Evolutionary conservation across 2,888 invertebrate species (phyloP).

Genomic region (Volucella bombylans): DNA sequence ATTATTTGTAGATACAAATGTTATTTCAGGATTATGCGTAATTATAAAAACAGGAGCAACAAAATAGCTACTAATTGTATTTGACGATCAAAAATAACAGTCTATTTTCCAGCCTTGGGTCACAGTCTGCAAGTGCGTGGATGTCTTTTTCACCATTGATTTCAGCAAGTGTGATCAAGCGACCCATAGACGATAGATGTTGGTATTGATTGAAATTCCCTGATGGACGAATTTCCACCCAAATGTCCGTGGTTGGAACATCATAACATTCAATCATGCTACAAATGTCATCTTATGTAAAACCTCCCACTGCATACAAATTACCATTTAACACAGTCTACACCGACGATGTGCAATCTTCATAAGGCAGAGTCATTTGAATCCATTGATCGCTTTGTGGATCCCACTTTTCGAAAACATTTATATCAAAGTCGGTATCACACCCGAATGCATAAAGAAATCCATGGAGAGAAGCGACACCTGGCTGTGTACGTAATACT

Average conservation of each 20-base stretch:
- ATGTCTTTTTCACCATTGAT: background rate
- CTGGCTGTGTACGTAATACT: background rate
- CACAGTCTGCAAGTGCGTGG: constrained; percentile 26
- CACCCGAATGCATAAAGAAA: constrained; percentile 17
- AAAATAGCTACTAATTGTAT: background rate
- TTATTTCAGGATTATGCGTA: too few species aligned
- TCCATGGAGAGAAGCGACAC: constrained; percentile 20
- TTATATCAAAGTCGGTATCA: constrained; percentile 5
- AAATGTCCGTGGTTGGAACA: background rate
- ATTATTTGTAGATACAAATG: too few species aligned
- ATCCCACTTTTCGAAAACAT: constrained; percentile 21
- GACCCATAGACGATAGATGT: background rate
- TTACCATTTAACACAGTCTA: background rate
- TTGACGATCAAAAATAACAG: constrained; percentile 19
- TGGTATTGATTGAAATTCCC: constrained; percentile 2
- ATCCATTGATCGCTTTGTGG: constrained; percentile 36
- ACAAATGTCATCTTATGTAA: constrained; percentile 4
- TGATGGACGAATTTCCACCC: constrained; percentile 26
- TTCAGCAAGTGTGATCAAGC: constrained; percentile 18
- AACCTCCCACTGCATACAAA: constrained; percentile 34
- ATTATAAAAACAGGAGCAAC: background rate
- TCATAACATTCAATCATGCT: constrained; percentile 33
- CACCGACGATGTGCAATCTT: background rate
- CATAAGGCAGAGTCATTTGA: background rate
- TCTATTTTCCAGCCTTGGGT: constrained; percentile 18